phyloP scores from a whole-genome alignment of 2,113 vertebrate genomes.

The Anser cygnoides region DNA sequence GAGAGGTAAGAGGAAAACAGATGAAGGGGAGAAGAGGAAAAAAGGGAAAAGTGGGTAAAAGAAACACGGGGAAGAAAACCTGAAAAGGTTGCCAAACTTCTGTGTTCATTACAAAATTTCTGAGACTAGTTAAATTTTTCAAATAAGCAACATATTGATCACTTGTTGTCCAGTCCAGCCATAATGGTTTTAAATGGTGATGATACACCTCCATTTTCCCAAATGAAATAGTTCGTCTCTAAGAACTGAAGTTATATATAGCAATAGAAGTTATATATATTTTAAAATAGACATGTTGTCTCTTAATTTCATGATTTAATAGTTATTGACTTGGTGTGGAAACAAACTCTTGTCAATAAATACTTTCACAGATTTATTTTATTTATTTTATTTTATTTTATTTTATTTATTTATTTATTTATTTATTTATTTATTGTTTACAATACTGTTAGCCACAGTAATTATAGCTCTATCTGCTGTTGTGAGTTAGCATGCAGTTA shows the following conservation, averaged over 20 bases:
- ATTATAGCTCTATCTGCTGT: not conserved
- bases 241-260: not conserved
- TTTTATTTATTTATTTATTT: too few relatives aligned
- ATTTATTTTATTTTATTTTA: too few relatives aligned
- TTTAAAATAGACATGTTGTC: not conserved
- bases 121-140: not conserved
- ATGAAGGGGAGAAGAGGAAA: not conserved
- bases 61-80: not conserved
- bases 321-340: not conserved
- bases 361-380: not conserved
- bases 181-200: not conserved
- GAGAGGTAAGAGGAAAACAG: not conserved
- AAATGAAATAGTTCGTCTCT: not conserved
- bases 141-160: not conserved
- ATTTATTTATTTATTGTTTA: not conserved
- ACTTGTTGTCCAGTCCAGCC: not conserved
- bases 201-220: not conserved
- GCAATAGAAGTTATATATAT: not conserved
- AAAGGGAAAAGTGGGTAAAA: not conserved
- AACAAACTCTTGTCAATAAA: not conserved
- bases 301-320: not conserved
- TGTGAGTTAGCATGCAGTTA: not conserved
- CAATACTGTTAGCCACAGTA: not conserved
- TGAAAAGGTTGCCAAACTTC: not conserved
- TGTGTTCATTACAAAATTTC: not conserved